Base-by-base conservation (phyloP, 2,113 vertebrate genomes). In the Chitala chitala region DNA sequence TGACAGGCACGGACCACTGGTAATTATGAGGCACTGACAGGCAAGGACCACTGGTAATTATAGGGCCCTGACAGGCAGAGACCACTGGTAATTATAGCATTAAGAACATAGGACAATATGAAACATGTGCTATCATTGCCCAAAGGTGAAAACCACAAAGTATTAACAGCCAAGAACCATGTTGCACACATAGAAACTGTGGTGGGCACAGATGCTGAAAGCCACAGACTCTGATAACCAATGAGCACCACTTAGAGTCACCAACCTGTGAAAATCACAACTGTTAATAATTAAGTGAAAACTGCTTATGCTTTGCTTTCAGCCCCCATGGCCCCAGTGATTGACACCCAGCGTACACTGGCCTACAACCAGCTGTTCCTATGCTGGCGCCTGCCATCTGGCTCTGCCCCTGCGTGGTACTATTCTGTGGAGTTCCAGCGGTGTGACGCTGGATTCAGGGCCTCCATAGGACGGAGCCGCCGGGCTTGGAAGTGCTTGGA, bases 351-450 rank as follows among this genome's bases (percentile, higher is more conserved):
- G 86, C 93, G 92, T 42, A 95, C 95, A 48, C 91, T 96, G 73
- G 95, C 96, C 84, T 98, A 98, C 1, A 95, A 98, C 80, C 95
- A 98, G 89, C 95, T 98, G 84, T 98, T 94, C 85, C 87, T 98
- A 65, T 95, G 94, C 84, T 98, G 96, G 96, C 86, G 95, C 22
- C 86, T 96, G 70, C 94, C 96, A 0, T 92, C 86, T 9, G 94
- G 96, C 71, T 98, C 96, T 0, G 88, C 93, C 0, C 92, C 94
- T 0, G 93, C 95, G 81, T 97, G 95, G 95, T 93, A 96, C 84
- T 98, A 92, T 85, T 96, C 94, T 0, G 90, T 98, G 5, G 96
- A 98, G 86, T 98, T 92, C 72, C 94, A 96, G n/a, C 93, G 93
- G 9, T 92, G 94, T 0, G 94, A 96, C 0, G 77, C 89, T 56